phyloP scores from a whole-genome alignment of 2,797 vertebrate species.

The Lepus townsendii region DNA sequence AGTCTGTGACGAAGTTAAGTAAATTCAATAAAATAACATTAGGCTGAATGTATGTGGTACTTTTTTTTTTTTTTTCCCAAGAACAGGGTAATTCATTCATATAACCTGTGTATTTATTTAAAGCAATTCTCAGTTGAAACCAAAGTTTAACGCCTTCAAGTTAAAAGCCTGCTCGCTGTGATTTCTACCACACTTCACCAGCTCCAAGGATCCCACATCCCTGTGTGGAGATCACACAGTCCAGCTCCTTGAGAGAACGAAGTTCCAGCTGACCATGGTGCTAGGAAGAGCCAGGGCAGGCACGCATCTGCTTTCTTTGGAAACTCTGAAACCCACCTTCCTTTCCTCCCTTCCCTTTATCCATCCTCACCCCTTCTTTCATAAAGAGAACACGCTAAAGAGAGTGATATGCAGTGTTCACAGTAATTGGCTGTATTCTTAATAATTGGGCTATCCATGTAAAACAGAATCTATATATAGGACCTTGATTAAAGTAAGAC shows the following conservation, averaged over 20 bases:
- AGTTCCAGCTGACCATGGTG: conserved; percentile 15
- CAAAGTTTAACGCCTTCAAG: conserved; percentile 67
- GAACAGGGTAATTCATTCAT: background rate
- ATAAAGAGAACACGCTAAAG: conserved; percentile 19
- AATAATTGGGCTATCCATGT: background rate
- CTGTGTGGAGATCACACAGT: conserved; percentile 52
- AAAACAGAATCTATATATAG: background rate
- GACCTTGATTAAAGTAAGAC: background rate
- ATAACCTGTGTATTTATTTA: background rate
- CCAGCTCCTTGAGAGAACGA: background rate
- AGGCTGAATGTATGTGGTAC: background rate
- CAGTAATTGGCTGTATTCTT: background rate
- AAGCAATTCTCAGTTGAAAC: conserved; percentile 65
- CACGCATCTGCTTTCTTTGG: conserved; percentile 70
- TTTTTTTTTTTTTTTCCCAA: background rate
- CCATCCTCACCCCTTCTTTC: too few species aligned
- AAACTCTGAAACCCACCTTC: conserved; percentile 10
- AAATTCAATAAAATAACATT: background rate
- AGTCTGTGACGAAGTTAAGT: conserved; percentile 41
- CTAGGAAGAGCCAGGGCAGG: conserved; percentile 37
- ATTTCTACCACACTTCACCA: conserved; percentile 52
- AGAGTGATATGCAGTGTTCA: background rate
- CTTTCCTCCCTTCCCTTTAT: too few species aligned
- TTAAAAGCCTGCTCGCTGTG: conserved; percentile 39
- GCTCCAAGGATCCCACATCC: background rate